Base-by-base conservation (phyloP, 1,140 invertebrate genomes). In the Pomphorhynchus laevis region DNA sequence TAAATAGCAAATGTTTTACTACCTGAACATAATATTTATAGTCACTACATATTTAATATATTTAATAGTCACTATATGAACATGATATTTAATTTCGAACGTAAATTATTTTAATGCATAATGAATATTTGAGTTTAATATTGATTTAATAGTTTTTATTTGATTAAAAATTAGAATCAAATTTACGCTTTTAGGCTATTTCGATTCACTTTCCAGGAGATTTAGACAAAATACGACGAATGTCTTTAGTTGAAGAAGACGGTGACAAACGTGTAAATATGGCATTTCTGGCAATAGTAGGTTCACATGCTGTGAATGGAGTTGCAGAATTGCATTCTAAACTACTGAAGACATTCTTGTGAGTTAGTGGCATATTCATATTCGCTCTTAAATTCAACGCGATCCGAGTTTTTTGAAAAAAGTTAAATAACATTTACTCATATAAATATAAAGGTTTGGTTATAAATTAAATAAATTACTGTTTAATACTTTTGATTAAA, bases 261-360 rank as follows among this genome's bases (percentile, higher is more conserved):
- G 75, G 74, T 3, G 80, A 80, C 38, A 91, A 93, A 54, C 65
- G 75, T 43, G 70, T 95, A 11, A 93, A 95, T 51, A 98, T 98
- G 86, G 86, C 86, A 1, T 69, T 84, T 60, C 62, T 98, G 34
- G 72, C 70, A 11, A 80, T 98, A 48, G 73, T 95, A 39, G 82
- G 84, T 29, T 77, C 79, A 6, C 86, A 95, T 53, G 76, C 74
- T 21, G 70, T 93, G 24, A 98, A 98, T 54, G 89, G 89, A 22
- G 89, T 98, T 2, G 89, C 89, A 2, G 65, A 69, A 35, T 71
- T 98, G 40, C 89, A 98, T 58, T 93, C 86, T 0, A 73, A 93
- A 47, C 89, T 23, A 16, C 66, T 98, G 34, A 89, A 86, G 56
- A 62, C 59, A 3, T 65, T 69, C 46, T 63, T 74, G 66, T 72